Evolutionary conservation across 2,113 vertebrate species (phyloP).

Genomic region (Pungitius pungitius): DNA sequence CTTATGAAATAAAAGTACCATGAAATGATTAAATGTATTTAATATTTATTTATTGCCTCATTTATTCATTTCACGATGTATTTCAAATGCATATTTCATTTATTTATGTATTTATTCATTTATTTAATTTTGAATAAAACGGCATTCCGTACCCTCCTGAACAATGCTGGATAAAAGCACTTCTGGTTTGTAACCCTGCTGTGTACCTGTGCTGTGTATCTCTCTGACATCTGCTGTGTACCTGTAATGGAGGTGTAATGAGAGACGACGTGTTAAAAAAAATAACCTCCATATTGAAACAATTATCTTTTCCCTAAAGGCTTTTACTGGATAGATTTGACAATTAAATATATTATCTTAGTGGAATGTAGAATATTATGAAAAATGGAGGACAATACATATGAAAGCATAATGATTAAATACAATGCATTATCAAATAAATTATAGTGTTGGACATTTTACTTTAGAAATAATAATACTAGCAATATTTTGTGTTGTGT

Average conservation of each 20-base stretch:
- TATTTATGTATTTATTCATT: too few relatives aligned
- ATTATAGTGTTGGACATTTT: neutral
- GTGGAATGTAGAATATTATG: neutral
- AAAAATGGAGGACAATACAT: neutral
- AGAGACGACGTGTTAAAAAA: conserved; percentile 14
- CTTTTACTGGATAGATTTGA: conserved; percentile 14
- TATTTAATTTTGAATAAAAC: too few relatives aligned
- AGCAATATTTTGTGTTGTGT: neutral
- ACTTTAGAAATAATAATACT: neutral
- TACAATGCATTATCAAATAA: conserved; percentile 1
- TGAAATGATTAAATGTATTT: too few relatives aligned
- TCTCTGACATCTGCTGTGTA: conserved; percentile 1
- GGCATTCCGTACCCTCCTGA: too few relatives aligned
- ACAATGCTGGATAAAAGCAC: too few relatives aligned
- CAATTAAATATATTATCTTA: neutral
- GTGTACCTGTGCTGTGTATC: neutral
- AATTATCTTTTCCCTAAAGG: conserved; percentile 8
- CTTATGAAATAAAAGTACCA: too few relatives aligned
- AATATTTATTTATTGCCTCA: too few relatives aligned
- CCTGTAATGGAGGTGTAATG: neutral
- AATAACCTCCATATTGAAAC: conserved; percentile 16
- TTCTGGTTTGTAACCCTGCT: too few relatives aligned
- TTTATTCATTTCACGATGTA: too few relatives aligned
- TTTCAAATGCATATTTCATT: too few relatives aligned
- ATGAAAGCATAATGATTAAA: neutral